Percentiles rank a stretch among this genome's conserved stretches.
Conservation (phyloP, 2,113 vertebrate species). For the Trogon surrucura region DNA sequence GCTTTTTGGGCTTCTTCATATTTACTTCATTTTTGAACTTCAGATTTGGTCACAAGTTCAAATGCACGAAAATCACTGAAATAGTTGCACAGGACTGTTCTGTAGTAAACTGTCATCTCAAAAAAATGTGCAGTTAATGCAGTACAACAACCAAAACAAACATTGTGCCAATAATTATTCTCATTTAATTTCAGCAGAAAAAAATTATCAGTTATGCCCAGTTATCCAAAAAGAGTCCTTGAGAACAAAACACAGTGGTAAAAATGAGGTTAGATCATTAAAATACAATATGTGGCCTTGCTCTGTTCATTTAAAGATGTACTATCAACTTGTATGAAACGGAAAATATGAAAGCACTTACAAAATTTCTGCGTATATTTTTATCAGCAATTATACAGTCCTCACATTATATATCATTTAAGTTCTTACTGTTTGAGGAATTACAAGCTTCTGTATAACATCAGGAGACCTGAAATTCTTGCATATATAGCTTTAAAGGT, state of each 20-base stretch:
- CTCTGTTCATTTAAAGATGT: not conserved
- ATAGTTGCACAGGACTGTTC: not conserved
- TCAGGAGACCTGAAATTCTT: not conserved
- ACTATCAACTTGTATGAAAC: not conserved
- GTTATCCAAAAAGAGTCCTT: not conserved
- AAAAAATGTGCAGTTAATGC: not conserved
- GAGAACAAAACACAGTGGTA: not conserved
- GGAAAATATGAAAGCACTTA: not conserved
- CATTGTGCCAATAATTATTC: not conserved
- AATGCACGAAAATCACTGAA: not conserved
- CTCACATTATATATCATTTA: not conserved
- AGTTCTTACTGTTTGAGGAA: not conserved
- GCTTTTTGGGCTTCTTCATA: not conserved
- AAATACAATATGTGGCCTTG: not conserved
- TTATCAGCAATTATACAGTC: not conserved
- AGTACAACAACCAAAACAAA: not conserved
- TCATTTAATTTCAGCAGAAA: not conserved
- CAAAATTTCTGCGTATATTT: not conserved
- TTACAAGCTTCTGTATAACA: not conserved
- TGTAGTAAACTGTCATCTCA: not conserved
- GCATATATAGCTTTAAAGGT: not conserved
- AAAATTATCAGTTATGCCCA: not conserved
- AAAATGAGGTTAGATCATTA: not conserved
- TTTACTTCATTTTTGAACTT: not conserved
- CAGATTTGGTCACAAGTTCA: not conserved